phyloP scores from a whole-genome alignment of 2,888 invertebrate species.

The Ormyrus labotus region DNA sequence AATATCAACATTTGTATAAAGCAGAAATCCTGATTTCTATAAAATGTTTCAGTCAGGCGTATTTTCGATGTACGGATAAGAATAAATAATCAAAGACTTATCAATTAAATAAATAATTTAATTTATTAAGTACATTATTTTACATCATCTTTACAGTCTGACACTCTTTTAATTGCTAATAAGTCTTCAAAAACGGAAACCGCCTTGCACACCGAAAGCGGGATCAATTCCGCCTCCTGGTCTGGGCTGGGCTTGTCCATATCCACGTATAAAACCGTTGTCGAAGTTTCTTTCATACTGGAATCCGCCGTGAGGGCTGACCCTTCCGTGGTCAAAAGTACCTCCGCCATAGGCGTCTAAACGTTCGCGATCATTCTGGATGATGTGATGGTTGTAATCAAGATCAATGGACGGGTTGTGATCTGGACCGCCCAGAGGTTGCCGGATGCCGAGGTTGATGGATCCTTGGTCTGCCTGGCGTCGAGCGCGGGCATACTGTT shows the following conservation, averaged over 20 bases:
- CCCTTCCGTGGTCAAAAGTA: neutral
- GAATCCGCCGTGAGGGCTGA: conserved; percentile 17
- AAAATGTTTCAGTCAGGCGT: no score
- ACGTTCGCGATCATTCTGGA: neutral
- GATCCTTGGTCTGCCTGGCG: conserved; percentile 6
- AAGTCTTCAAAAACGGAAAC: conserved; percentile 23
- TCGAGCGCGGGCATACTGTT: neutral
- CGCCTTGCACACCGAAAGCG: neutral
- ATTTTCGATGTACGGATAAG: no score
- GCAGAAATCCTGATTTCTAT: no score
- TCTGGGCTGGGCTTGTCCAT: conserved; percentile 12
- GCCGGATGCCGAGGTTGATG: neutral
- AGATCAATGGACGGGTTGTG: conserved; percentile 18
- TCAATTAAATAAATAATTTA: no score
- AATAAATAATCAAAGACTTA: no score
- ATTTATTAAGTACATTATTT: no score
- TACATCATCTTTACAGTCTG: no score
- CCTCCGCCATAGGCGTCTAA: conserved; percentile 26
- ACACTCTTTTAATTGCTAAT: no score
- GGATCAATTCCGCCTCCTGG: neutral
- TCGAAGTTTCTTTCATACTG: conserved; percentile 11
- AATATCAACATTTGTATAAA: no score
- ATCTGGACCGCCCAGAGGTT: conserved; percentile 15
- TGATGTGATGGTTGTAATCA: conserved; percentile 21
- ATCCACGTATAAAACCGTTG: conserved; percentile 16